Evolutionary conservation across 2,888 invertebrate species (phyloP).

Genomic region (Synanthedon formicaeformis): DNA sequence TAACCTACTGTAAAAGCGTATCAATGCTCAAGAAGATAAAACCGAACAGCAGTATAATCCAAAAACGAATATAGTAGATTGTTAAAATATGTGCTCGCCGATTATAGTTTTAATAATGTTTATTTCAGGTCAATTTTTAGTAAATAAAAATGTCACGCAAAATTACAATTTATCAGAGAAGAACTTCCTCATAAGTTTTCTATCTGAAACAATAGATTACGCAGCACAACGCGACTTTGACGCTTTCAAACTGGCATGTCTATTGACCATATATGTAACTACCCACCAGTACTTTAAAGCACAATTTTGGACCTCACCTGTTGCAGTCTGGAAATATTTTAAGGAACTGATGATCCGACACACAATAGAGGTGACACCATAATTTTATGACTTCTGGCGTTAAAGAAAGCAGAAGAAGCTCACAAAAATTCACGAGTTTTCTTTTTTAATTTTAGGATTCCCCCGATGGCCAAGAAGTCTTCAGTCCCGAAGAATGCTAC

Average conservation of each 20-base stretch:
- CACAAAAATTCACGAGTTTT: not conserved
- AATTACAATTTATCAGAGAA: constrained; percentile 40
- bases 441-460: constrained; percentile 32
- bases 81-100: not conserved
- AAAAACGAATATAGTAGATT: too few species aligned
- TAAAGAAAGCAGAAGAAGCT: too few species aligned
- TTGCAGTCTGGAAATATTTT: constrained; percentile 43
- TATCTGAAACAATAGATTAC: constrained; percentile 40
- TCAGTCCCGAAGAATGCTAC: constrained; percentile 47
- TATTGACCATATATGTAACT: constrained; percentile 42
- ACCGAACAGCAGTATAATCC: too few species aligned
- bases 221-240: constrained; percentile 42
- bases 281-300: constrained; percentile 46
- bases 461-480: constrained; percentile 47
- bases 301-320: constrained; percentile 47
- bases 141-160: constrained; percentile 34
- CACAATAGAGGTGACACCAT: constrained; percentile 37
- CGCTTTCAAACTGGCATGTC: constrained; percentile 33
- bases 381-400: too few species aligned
- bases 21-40: too few species aligned
- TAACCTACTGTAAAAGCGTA: too few species aligned
- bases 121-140: constrained; percentile 29
- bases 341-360: constrained; percentile 50
- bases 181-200: constrained; percentile 30
- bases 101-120: not conserved